Evolutionary conservation across 2,888 invertebrate species (phyloP).

Genomic region (Stegana nigrithorax): DNA sequence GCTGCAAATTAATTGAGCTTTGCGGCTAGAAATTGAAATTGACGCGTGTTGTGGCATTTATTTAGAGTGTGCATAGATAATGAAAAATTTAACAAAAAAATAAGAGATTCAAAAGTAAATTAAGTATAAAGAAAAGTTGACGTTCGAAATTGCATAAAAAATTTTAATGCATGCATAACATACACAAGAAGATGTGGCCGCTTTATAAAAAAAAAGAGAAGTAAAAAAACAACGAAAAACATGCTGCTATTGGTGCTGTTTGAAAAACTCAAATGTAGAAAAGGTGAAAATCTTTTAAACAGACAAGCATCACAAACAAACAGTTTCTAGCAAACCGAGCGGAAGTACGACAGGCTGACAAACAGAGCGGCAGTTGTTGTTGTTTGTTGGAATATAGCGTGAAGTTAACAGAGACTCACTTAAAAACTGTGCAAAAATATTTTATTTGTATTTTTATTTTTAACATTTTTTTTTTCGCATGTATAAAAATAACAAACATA

Average conservation of each 20-base stretch:
- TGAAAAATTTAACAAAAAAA: slow-evolving; percentile 29
- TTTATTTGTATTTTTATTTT: neutral
- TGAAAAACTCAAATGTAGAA: too few relatives aligned
- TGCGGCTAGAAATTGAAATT: slow-evolving; percentile 46
- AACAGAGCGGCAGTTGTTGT: neutral
- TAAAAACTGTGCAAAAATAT: neutral
- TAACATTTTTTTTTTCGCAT: neutral
- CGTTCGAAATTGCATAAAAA: slow-evolving; percentile 61
- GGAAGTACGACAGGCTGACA: neutral
- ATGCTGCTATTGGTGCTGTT: too few relatives aligned
- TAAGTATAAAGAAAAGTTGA: slow-evolving; percentile 41
- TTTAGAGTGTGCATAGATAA: too few relatives aligned
- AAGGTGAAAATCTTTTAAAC: neutral
- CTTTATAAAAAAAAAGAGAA: slow-evolving; percentile 44
- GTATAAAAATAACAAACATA: neutral
- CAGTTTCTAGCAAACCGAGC: neutral
- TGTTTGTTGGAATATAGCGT: neutral
- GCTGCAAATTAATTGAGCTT: slow-evolving; percentile 48
- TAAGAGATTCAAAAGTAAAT: slow-evolving; percentile 55
- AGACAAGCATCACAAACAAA: slow-evolving; percentile 15
- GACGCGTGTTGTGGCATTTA: slow-evolving; percentile 32
- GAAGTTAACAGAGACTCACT: neutral
- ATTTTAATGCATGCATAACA: slow-evolving; percentile 54
- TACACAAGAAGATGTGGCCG: slow-evolving; percentile 55
- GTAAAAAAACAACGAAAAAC: neutral